Conservation (phyloP, 2,113 vertebrate genomes). For the Chitala chitala region DNA sequence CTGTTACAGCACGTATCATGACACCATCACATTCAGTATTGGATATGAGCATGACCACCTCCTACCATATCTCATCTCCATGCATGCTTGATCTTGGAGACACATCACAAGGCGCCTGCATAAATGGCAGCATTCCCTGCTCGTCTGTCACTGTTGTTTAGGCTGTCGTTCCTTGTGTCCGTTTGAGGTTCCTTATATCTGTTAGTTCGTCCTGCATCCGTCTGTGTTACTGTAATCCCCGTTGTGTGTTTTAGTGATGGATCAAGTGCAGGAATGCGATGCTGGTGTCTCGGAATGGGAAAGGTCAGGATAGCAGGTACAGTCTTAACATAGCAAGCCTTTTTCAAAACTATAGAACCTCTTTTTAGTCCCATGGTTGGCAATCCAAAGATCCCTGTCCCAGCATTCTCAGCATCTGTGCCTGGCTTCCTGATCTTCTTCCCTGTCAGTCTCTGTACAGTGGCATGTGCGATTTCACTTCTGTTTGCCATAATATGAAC, state of each 20-base stretch:
- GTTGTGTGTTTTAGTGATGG: conserved; percentile 72
- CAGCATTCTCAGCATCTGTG: conserved; percentile 38
- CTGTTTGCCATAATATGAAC: conserved; percentile 44
- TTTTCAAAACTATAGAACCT: conserved; percentile 5
- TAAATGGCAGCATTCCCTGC: conserved; percentile 13
- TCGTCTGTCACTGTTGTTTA: not conserved
- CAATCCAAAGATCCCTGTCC: conserved; percentile 51
- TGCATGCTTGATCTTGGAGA: too few species aligned
- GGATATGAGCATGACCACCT: not conserved
- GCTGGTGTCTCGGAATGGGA: conserved; percentile 57
- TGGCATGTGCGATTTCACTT: not conserved
- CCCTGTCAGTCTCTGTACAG: conserved; percentile 26
- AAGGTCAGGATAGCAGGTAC: conserved; percentile 63
- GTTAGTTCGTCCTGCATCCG: not conserved
- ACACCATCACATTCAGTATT: not conserved
- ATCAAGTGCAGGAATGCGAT: conserved; percentile 61
- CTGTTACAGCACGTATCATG: too few species aligned
- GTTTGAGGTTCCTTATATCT: not conserved
- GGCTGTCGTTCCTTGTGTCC: not conserved
- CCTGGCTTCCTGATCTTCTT: not conserved
- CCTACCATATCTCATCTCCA: too few species aligned
- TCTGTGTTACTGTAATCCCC: conserved; percentile 46
- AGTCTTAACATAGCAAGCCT: conserved; percentile 27
- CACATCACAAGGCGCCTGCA: conserved; percentile 26
- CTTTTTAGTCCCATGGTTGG: conserved; percentile 44